Evolutionary conservation across 1,140 invertebrate species (phyloP), one percentile per base, ranked within the genome.

Genomic region (Achroia grisella): DNA sequence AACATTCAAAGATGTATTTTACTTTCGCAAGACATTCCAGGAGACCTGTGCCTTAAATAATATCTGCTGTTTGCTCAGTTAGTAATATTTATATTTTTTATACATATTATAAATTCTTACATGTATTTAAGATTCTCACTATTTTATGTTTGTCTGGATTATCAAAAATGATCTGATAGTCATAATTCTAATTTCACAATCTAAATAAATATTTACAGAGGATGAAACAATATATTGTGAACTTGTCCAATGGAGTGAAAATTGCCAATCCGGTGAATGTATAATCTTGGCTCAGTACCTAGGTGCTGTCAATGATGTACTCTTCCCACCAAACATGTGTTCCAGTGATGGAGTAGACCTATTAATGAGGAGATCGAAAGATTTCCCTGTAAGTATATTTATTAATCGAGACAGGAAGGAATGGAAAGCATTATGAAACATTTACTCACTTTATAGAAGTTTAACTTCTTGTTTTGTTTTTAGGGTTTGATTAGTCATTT

Each of bases 361-460:
- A 28, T 81, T 93, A 4, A 92, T 92, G 91, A 86, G 91, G 39
- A 85, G 90, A 4, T 87, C 87, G 30, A 88, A 87, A 49, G 77
- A 85, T 43, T 93, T 91, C 79, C 91, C 91, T 23, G 91, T 91
- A 87, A 75, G 40, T 42, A 39, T 41, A 23, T 23, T 23, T 23
- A 3, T 23, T n/a, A n/a, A n/a, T n/a, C n/a, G n/a, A n/a, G n/a
- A n/a, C n/a, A n/a, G n/a, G n/a, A n/a, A n/a, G n/a, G n/a, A n/a
- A n/a, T n/a, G n/a, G n/a, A n/a, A n/a, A n/a, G n/a, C n/a, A n/a
- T n/a, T n/a, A n/a, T n/a, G n/a, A n/a, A n/a, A n/a, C 17, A 23
- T 23, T 23, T 3, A 23, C 6, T 23, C 6, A 23, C 6, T 23
- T 23, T 23, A 23, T 23, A n/a, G n/a, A n/a, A n/a, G n/a, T n/a